phyloP scores from a whole-genome alignment of 2,888 invertebrate genomes.

The Pasiphila rectangulata region DNA sequence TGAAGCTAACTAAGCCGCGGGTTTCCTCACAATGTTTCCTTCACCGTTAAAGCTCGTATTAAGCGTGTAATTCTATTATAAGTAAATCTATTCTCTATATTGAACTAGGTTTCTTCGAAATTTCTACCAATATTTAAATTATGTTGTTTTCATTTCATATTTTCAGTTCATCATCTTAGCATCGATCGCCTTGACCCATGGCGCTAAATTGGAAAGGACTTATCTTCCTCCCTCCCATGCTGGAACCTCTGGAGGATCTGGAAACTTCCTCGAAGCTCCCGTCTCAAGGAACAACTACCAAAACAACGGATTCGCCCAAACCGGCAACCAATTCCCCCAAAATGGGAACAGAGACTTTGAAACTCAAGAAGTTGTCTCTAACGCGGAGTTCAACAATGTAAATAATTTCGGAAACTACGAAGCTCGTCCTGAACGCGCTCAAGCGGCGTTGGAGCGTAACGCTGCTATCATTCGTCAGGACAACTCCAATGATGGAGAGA shows the following conservation, averaged over 20 bases:
- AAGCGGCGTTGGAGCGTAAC: slow-evolving; percentile 62
- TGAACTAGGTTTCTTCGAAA: too few species aligned
- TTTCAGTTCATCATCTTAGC: slow-evolving; percentile 61
- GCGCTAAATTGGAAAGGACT: slow-evolving; percentile 62
- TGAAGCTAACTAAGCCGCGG: too few species aligned
- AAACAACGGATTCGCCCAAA: slow-evolving; percentile 22
- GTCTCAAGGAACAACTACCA: slow-evolving; percentile 30
- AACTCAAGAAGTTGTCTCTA: slow-evolving; percentile 18
- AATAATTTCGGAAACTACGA: slow-evolving; percentile 30
- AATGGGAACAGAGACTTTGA: background rate
- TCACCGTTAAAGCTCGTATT: too few species aligned
- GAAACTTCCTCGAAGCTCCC: slow-evolving; percentile 55
- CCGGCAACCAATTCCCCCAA: slow-evolving; percentile 3
- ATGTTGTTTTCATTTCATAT: background rate
- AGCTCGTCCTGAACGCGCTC: slow-evolving; percentile 55
- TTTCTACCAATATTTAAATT: too few species aligned
- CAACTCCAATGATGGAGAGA: slow-evolving; percentile 63
- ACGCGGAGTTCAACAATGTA: slow-evolving; percentile 32
- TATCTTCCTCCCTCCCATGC: slow-evolving; percentile 65
- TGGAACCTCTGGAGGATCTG: slow-evolving; percentile 52
- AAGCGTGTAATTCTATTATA: too few species aligned
- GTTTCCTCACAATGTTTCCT: too few species aligned
- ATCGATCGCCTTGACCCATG: slow-evolving; percentile 51
- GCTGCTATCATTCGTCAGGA: slow-evolving; percentile 68
- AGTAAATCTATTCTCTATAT: too few species aligned